Evolutionary conservation across 2,888 invertebrate species (phyloP).

Genomic region (Hydrotaea diabolus): DNA sequence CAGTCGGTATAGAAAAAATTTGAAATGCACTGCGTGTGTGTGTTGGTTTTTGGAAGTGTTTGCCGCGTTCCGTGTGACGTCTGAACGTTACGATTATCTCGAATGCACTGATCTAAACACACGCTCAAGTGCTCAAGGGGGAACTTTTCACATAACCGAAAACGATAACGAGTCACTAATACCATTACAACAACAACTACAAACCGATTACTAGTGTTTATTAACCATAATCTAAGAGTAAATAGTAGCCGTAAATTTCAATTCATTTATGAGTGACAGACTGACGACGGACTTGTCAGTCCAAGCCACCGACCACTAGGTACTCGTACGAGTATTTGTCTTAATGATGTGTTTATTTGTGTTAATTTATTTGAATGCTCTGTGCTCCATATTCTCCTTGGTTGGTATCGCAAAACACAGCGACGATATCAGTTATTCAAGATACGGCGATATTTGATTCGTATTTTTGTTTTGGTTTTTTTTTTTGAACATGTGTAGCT

Average conservation of each 20-base stretch:
- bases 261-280: neutral
- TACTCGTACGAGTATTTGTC: neutral
- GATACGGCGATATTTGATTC: neutral
- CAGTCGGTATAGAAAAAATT: neutral
- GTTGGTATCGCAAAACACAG: no score
- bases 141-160: neutral
- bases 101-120: constrained; percentile 27
- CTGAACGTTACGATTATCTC: constrained; percentile 16
- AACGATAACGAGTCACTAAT: neutral
- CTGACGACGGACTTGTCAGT: neutral
- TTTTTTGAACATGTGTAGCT: no score
- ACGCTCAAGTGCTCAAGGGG: neutral
- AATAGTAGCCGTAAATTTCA: neutral
- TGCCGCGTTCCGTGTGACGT: neutral
- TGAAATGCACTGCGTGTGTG: no score
- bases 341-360: constrained; percentile 24
- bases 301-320: neutral
- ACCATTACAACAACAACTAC: neutral
- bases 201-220: neutral
- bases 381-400: neutral
- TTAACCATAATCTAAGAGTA: neutral
- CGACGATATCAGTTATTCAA: neutral
- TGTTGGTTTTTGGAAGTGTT: neutral
- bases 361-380: constrained; percentile 29
- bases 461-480: no score